Base-by-base conservation (phyloP, 2,113 vertebrate genomes). In the Anarhynchus alexandrinus region DNA sequence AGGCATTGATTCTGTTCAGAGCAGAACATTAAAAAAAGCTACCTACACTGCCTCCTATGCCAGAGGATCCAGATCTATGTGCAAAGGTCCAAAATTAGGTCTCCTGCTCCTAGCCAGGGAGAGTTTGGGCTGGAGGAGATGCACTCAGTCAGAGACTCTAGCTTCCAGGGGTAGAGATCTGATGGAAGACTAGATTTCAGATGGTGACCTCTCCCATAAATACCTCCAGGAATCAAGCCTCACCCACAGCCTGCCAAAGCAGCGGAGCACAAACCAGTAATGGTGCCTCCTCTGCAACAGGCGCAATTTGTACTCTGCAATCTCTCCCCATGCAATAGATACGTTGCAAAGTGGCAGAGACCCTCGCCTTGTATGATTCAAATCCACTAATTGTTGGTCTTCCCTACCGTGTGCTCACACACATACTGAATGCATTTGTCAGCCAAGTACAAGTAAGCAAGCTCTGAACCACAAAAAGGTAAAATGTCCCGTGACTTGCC, bases 361-460 rank as follows among this genome's bases (percentile, higher is more conserved):
- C 91, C 86, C 94, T 92, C 20, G 4, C 72, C 79, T 94, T 80
- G 23, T 58, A 52, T 96, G 91, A 97, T 85, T 95, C 94, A 96
- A 94, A 82, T 27, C 81, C 90, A 94, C 90, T 95, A 96, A 96
- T 94, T 83, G 85, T 32, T 64, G 67, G 38, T 90, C 58, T 91
- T 89, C 57, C 73, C 66, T 59, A 4, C 38, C 14, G 11, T 38
- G 66, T 85, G 65, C 45, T 95, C 73, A 89, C 62, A 58, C 40
- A 55, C 93, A 93, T 97, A 76, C 78, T 58, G 66, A 84, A 85
- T 22, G 49, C 30, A 51, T 95, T 94, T 88, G 95, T 97, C 95
- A 95, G 77, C 61, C 82, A 84, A 78, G 25, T 12, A 77, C n/a
- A 30, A 51, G 72, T 36, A 74, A 86, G 86, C 45, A 80, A 93